phyloP scores from a whole-genome alignment of 2,113 vertebrate genomes.

The Excalfactoria chinensis region DNA sequence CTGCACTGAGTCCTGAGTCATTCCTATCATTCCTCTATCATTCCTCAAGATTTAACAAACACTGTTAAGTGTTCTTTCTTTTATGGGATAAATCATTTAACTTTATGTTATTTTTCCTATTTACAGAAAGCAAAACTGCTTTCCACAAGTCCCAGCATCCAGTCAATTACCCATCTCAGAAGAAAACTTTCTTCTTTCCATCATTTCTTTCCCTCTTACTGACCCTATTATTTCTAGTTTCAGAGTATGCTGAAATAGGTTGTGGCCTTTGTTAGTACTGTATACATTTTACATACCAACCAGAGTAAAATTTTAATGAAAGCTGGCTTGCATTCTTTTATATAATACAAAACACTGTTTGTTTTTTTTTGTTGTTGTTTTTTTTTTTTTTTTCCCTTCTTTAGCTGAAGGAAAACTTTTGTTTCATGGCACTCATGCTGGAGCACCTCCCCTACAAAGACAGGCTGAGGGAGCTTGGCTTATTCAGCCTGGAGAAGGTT shows the following conservation, averaged over 20 bases:
- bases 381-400: background rate
- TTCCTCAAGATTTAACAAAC: background rate
- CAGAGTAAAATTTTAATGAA: background rate
- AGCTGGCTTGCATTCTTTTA: background rate
- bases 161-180: background rate
- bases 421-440: background rate
- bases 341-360: background rate
- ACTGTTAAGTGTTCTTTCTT: background rate
- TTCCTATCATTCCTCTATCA: no score
- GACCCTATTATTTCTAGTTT: background rate
- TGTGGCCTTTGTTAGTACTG: background rate
- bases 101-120: background rate
- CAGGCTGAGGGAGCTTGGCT: no score
- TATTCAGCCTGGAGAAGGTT: no score
- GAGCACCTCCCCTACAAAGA: no score
- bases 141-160: accelerated
- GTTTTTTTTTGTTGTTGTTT: no score
- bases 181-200: background rate
- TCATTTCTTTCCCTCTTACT: background rate
- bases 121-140: background rate
- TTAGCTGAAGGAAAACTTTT: background rate
- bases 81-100: background rate
- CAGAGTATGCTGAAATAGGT: background rate
- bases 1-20: background rate
- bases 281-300: background rate